Conservation (phyloP, 2,888 invertebrate species). For the Synanthedon tipuliformis region DNA sequence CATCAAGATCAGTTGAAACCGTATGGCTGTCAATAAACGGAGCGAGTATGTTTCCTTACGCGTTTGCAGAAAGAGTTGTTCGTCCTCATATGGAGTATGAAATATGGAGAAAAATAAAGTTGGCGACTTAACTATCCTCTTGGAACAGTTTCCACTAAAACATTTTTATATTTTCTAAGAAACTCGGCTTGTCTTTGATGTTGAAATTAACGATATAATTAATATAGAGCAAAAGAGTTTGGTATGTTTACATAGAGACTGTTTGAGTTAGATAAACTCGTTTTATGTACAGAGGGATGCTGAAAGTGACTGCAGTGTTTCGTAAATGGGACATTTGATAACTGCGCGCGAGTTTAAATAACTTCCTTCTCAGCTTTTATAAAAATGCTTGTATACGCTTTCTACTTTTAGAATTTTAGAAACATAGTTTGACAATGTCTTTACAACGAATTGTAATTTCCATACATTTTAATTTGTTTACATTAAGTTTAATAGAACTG, state of each 20-base stretch:
- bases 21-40: slow-evolving; percentile 1
- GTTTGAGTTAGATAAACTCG: slow-evolving; percentile 24
- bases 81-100: slow-evolving; percentile 19
- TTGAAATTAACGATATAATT: background rate
- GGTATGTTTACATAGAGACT: slow-evolving; percentile 12
- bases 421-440: no score
- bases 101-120: slow-evolving; percentile 21
- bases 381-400: no score
- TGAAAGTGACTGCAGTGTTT: slow-evolving; percentile 30
- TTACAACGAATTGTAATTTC: no score
- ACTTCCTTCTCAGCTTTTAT: no score
- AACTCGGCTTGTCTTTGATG: background rate
- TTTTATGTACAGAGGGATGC: slow-evolving; percentile 23
- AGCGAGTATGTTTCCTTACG: background rate
- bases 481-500: no score
- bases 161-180: background rate
- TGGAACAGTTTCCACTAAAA: background rate
- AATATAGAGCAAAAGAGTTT: slow-evolving; percentile 20
- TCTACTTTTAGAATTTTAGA: no score
- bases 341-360: no score
- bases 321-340: slow-evolving; percentile 31
- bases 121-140: background rate
- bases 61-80: background rate
- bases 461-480: no score
- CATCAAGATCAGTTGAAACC: background rate